phyloP scores from a whole-genome alignment of 1,140 invertebrate species.

The Aricia agestis region DNA sequence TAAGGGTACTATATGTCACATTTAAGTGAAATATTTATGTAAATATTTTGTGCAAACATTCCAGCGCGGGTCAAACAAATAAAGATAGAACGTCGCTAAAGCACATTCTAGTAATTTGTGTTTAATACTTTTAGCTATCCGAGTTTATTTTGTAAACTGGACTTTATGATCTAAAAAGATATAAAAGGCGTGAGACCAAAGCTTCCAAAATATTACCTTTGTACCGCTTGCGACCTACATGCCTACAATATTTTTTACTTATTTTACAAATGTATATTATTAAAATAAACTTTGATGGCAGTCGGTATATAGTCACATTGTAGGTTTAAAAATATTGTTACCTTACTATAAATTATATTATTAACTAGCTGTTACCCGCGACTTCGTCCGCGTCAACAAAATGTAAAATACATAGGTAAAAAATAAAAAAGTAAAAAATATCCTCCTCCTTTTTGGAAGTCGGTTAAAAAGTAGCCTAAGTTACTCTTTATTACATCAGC shows the following conservation, averaged over 20 bases:
- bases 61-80: constrained; percentile 16
- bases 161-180: background rate
- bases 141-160: background rate
- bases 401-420: no score
- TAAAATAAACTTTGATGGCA: no score
- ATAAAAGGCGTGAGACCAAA: background rate
- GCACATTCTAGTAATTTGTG: background rate
- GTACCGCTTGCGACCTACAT: background rate
- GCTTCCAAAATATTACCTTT: background rate
- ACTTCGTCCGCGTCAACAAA: no score
- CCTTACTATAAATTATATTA: no score
- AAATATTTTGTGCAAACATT: constrained; percentile 22
- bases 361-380: no score
- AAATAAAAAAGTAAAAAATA: no score
- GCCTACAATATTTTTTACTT: background rate
- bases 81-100: constrained; percentile 5
- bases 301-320: no score
- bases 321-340: no score
- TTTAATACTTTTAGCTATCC: background rate
- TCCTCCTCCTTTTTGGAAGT: no score
- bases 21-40: constrained; percentile 22
- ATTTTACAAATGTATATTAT: no score
- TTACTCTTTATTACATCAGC: no score
- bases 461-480: no score
- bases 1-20: constrained; percentile 20